These are phyloP conservation scores for Amiota communis DNA, from an alignment of 2,888 invertebrate genomes.

Conservation along the genomic window DNA sequence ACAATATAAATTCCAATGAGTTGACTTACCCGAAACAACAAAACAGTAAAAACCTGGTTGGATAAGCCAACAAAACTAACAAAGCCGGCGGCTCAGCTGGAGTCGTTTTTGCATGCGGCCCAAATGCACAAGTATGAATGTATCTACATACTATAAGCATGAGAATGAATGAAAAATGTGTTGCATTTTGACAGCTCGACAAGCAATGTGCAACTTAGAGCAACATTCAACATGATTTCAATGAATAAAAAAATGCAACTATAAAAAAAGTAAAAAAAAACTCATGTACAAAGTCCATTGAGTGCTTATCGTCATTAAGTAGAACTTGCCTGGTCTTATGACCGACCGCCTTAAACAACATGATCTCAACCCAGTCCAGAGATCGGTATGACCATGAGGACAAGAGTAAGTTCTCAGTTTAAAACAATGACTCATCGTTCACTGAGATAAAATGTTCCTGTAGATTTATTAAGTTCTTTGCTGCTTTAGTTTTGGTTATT, in stretches of 20 bases:
- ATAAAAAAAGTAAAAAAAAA: neutral
- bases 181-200: slow-evolving; percentile 29
- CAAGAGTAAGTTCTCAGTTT: neutral
- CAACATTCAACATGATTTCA: neutral
- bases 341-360: neutral
- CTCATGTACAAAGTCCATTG: neutral
- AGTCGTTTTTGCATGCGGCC: neutral
- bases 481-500: neutral
- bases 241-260: neutral
- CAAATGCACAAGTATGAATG: no score
- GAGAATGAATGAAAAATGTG: slow-evolving; percentile 30
- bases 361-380: no score
- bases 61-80: no score
- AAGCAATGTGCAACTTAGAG: slow-evolving; percentile 26
- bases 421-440: slow-evolving; percentile 1
- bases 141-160: no score
- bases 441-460: neutral
- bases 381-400: neutral
- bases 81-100: neutral
- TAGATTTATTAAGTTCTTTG: neutral
- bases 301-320: no score
- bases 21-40: neutral
- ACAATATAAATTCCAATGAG: neutral
- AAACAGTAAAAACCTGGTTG: no score
- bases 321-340: neutral